These are phyloP conservation scores for Uria aalge DNA, from an alignment of 2,113 vertebrate genomes.

Conservation along the genomic window DNA sequence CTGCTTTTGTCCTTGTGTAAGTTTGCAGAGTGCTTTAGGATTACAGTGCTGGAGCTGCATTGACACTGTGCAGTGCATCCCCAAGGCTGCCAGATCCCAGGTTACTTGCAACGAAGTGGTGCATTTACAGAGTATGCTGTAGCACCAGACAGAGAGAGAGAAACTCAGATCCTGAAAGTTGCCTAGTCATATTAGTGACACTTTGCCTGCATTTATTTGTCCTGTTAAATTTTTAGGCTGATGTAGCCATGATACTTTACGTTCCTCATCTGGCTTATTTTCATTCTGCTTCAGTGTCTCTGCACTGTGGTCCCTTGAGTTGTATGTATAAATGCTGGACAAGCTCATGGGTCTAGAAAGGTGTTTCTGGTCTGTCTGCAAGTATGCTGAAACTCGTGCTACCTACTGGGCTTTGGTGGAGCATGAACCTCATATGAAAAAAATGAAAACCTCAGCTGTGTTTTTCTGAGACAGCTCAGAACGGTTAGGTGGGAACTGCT, in stretches of 20 bases:
- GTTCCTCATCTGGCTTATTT: neutral
- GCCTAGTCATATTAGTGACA: neutral
- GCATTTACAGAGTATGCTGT: accelerated
- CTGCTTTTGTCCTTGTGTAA: neutral
- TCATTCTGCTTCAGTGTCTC: neutral
- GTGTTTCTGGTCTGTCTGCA: neutral
- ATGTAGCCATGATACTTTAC: neutral
- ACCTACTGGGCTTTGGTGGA: neutral
- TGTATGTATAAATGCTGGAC: neutral
- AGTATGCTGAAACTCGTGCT: neutral
- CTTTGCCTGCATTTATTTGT: neutral
- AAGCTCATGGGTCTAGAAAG: neutral
- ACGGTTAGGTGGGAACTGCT: neutral
- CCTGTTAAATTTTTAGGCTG: neutral
- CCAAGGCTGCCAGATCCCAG: neutral
- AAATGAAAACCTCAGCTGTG: neutral
- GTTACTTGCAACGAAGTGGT: neutral
- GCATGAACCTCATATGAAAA: neutral
- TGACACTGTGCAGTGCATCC: neutral
- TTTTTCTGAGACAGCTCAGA: neutral
- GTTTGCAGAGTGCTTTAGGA: neutral
- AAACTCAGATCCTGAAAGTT: neutral
- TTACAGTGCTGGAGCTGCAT: neutral
- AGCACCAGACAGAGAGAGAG: neutral
- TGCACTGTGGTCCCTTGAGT: neutral